Evolutionary conservation across 2,888 invertebrate genomes (phyloP).

Genomic region (Leucophora obtusa): DNA sequence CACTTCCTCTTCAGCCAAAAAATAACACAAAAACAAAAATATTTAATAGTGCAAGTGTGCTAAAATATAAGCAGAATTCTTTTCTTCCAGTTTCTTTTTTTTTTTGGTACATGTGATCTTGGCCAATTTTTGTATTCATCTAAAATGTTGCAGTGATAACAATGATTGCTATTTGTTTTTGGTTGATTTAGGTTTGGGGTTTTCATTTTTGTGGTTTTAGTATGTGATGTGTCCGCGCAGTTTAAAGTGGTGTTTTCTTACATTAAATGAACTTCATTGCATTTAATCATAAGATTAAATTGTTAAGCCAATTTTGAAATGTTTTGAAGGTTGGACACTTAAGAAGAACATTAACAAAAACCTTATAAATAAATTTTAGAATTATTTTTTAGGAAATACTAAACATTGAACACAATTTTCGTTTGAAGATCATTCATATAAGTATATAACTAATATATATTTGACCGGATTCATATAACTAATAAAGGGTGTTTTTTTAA

Average conservation of each 20-base stretch:
- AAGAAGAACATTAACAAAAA: too few species aligned
- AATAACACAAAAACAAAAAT: constrained; percentile 30
- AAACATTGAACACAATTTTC: too few species aligned
- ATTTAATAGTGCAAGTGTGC: constrained; percentile 63
- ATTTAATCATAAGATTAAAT: background rate
- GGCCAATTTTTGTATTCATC: constrained; percentile 41
- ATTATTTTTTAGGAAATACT: too few species aligned
- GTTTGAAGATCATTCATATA: too few species aligned
- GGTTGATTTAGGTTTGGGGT: constrained; percentile 5
- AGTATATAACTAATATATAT: too few species aligned
- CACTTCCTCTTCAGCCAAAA: constrained; percentile 77
- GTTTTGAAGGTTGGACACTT: too few species aligned
- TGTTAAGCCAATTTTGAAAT: too few species aligned
- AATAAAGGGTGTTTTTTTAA: too few species aligned
- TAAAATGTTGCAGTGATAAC: constrained; percentile 49
- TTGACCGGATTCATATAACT: too few species aligned
- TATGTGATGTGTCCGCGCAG: background rate
- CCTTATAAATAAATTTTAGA: too few species aligned
- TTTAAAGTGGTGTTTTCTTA: background rate
- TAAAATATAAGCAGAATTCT: constrained; percentile 45
- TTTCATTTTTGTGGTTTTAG: background rate
- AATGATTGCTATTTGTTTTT: constrained; percentile 39
- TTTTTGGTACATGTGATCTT: constrained; percentile 2
- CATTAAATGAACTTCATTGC: background rate
- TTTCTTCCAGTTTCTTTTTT: constrained; percentile 2